Base-by-base conservation (phyloP, 1,140 invertebrate species). In the Antheraea pernyi region DNA sequence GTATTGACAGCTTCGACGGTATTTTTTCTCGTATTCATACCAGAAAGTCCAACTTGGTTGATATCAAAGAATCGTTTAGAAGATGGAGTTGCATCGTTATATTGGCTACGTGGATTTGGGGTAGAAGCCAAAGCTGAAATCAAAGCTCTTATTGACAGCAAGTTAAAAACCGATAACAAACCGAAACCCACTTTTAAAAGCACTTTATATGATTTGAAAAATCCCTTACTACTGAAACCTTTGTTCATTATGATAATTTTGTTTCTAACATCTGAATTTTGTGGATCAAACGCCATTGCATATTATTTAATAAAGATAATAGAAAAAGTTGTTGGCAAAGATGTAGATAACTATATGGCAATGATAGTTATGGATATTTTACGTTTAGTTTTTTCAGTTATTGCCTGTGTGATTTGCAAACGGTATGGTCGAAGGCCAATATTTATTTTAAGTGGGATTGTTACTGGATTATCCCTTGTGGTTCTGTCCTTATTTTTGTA, bases 261-360 rank as follows among this genome's bases (percentile, higher is more conserved):
- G 16, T 95, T 96, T 74, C 83, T 95, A 48, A 93, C 94, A 0
- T 92, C 92, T 68, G 95, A 95, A 73, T 94, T 95, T 70, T 93
- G 94, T 10, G 95, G 95, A 0, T 91, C 95, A 0, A 95, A 97
- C 80, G 95, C 95, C 0, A 92, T 97, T 1, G 94, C 94, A 60
- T 97, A 96, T 84, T 97, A 97, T 82, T 95, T 95, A 0, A 95
- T 96, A 18, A 89, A 93, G 39, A 95, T 95, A 72, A 93, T 94
- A 78, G 88, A 93, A 67, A 91, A 94, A 37, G 89, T 94, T 3
- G 82, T 94, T 2, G 93, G 91, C 4, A 85, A 87, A 19, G 85
- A 93, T 0, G 77, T 93, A 62, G 83, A 96, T 74, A 93, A 94
- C 37, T 95, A 95, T 71, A 69, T 94, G 36, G 94, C 93, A 0